Percentiles rank a stretch among this genome's conserved stretches.
Conservation (phyloP, 2,888 invertebrate genomes). For the Caenorhabditis wallacei region DNA sequence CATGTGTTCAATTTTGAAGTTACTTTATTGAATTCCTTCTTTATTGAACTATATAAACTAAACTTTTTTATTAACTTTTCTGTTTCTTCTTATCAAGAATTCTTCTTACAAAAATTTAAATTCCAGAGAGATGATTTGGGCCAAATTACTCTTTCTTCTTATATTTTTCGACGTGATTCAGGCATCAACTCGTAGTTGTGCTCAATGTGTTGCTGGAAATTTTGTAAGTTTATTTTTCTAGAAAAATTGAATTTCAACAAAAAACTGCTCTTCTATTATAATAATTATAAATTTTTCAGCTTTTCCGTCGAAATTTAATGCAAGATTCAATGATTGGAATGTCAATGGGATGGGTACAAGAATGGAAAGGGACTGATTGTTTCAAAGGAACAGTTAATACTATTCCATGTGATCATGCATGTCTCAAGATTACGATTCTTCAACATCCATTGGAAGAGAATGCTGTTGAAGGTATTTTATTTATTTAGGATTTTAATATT, state of each 20-base stretch:
- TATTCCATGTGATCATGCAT: constrained; percentile 11
- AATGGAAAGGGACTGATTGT: constrained; percentile 35
- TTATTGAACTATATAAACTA: constrained; percentile 18
- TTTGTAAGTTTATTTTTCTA: constrained; percentile 41
- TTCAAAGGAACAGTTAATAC: not conserved
- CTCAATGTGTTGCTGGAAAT: constrained; percentile 46
- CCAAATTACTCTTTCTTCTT: not conserved
- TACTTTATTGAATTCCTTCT: constrained; percentile 17
- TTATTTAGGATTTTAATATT: not conserved
- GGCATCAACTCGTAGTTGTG: constrained; percentile 4
- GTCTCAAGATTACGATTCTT: constrained; percentile 11
- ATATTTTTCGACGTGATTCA: not conserved
- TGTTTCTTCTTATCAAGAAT: not conserved
- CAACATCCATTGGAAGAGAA: not conserved
- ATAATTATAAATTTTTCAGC: constrained; percentile 5
- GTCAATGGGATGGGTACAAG: constrained; percentile 36
- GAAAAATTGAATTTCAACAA: too few species aligned
- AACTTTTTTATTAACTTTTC: constrained; percentile 1
- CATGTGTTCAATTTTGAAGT: not conserved
- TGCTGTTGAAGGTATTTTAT: constrained; percentile 13
- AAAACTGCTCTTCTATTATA: not conserved
- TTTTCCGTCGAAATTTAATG: constrained; percentile 15
- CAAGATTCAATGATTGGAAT: constrained; percentile 17
- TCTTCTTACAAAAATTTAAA: not conserved
- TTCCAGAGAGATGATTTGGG: constrained; percentile 1